A percentile compares a stretch with the other conserved stretches of the same genome.
These are phyloP conservation scores for Agonum fuliginosum DNA, from an alignment of 2,888 invertebrate genomes.

Conservation along the genomic window DNA sequence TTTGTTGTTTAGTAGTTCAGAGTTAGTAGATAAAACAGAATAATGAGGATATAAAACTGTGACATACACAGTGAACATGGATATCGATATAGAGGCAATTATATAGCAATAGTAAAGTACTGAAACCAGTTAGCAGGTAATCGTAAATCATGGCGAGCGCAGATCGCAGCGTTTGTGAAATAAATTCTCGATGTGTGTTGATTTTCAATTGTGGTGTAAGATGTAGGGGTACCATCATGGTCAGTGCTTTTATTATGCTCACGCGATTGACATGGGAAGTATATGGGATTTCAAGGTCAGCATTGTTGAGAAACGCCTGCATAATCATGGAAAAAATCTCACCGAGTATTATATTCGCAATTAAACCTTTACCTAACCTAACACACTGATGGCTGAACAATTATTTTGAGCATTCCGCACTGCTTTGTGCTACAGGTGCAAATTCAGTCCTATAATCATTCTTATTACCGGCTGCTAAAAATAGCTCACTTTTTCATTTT, in stretches of 20 bases:
- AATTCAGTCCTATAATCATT: constrained; percentile 3
- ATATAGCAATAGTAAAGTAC: background rate
- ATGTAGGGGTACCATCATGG: constrained; percentile 49
- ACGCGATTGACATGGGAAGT: constrained; percentile 41
- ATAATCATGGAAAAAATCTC: constrained; percentile 24
- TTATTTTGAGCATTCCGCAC: constrained; percentile 12
- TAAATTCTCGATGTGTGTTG: constrained; percentile 14
- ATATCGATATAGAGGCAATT: background rate
- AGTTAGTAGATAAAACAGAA: constrained; percentile 4
- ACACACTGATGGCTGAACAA: constrained; percentile 15
- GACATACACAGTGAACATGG: background rate
- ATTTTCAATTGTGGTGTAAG: constrained; percentile 29
- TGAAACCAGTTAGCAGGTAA: background rate
- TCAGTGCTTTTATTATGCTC: constrained; percentile 42
- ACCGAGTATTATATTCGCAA: constrained; percentile 46
- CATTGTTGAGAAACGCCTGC: constrained; percentile 25
- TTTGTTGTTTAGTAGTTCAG: background rate
- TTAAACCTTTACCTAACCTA: constrained; percentile 43
- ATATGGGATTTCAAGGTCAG: constrained; percentile 52
- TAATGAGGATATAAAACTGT: constrained; percentile 8
- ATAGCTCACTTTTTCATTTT: constrained; percentile 18
- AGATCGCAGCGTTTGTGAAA: background rate
- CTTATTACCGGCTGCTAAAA: constrained; percentile 16
- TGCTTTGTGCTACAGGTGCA: constrained; percentile 14
- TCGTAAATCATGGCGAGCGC: constrained; percentile 18